Conservation (phyloP, 1,140 invertebrate species). For the Carposina sasakii region DNA sequence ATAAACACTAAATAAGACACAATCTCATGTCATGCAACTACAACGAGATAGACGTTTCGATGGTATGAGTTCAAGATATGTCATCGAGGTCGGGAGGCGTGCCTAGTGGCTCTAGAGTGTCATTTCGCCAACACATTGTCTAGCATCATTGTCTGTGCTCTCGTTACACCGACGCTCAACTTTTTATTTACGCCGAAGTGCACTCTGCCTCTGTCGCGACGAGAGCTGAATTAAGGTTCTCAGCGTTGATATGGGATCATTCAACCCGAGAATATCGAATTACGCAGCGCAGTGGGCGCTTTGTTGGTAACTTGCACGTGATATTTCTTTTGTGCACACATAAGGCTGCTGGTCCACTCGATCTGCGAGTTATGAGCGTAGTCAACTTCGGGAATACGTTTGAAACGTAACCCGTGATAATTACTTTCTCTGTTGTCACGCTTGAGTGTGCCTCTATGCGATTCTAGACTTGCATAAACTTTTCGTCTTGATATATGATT, state of each 20-base stretch:
- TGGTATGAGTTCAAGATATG: conserved; percentile 15
- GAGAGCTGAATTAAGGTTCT: conserved; percentile 69
- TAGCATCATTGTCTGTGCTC: conserved; percentile 60
- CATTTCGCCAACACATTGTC: conserved; percentile 64
- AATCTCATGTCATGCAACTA: conserved; percentile 15
- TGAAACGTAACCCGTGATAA: conserved; percentile 7
- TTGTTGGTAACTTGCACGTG: conserved; percentile 65
- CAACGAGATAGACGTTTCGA: conserved; percentile 12
- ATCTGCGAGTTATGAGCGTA: conserved; percentile 1
- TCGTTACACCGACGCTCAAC: conserved; percentile 63
- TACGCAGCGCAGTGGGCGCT: conserved; percentile 61
- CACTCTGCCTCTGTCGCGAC: conserved; percentile 60
- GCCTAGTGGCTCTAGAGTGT: conserved; percentile 52
- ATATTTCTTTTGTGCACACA: conserved; percentile 44
- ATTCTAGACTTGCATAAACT: no score
- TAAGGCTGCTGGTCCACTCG: conserved; percentile 11
- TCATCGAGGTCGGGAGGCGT: conserved; percentile 39
- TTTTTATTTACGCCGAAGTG: conserved; percentile 71
- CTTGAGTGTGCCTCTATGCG: no score
- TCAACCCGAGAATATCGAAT: conserved; percentile 68
- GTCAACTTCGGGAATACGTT: not conserved
- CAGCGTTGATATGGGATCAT: conserved; percentile 69
- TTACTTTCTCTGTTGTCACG: conserved; percentile 8
- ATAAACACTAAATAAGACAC: no score
- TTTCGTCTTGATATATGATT: no score